A percentile compares a stretch with the other conserved stretches of the same genome.
These are phyloP conservation scores for Gnathonemus longibarbis DNA, from an alignment of 2,113 vertebrate species.

Conservation along the genomic window DNA sequence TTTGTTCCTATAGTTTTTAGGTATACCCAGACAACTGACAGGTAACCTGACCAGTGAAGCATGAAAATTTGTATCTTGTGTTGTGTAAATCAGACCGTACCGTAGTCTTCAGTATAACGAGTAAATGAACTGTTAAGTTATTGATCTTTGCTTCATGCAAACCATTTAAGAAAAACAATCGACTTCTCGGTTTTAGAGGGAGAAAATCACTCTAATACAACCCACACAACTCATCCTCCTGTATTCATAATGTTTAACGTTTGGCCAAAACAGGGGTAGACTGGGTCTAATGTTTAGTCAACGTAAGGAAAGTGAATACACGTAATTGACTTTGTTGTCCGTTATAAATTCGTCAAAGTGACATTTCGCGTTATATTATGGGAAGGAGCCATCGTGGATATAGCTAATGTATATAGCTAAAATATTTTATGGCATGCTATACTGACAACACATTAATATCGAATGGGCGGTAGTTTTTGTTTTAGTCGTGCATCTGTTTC, in stretches of 20 bases:
- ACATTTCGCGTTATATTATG: not conserved
- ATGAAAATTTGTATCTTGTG: not conserved
- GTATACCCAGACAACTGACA: not conserved
- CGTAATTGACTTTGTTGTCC: not conserved
- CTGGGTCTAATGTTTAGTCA: not conserved
- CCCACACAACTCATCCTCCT: not conserved
- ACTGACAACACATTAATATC: not conserved
- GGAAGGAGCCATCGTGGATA: not conserved
- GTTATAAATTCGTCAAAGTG: not conserved
- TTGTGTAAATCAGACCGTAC: not conserved
- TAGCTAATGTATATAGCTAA: not conserved
- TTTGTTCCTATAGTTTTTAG: not conserved
- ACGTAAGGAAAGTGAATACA: not conserved
- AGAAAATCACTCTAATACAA: not conserved
- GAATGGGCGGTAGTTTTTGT: not conserved
- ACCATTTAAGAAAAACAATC: not conserved
- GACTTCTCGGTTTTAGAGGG: not conserved
- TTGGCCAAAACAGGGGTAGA: not conserved
- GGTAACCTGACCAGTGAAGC: not conserved
- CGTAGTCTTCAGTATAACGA: not conserved
- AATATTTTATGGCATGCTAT: not conserved
- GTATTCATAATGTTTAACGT: not conserved
- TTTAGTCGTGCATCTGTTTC: not conserved
- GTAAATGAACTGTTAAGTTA: not conserved
- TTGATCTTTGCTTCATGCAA: not conserved